A percentile compares a stretch with the other conserved stretches of the same genome.
phyloP scores from a whole-genome alignment of 2,113 vertebrate genomes.

The Cepphus grylle region DNA sequence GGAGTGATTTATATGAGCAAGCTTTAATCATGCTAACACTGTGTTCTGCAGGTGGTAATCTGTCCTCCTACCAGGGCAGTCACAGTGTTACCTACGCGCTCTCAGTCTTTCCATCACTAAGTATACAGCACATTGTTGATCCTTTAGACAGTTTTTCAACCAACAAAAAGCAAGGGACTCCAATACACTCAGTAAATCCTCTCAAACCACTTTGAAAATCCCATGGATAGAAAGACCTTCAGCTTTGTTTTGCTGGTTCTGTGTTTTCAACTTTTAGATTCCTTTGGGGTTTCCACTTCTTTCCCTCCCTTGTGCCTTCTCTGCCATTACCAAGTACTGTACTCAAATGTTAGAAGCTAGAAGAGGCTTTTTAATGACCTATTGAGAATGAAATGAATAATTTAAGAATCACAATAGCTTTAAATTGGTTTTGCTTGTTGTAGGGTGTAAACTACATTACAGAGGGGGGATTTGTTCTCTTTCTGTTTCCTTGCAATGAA shows the following conservation, averaged over 20 bases:
- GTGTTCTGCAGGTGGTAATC: not conserved
- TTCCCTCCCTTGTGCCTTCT: not conserved
- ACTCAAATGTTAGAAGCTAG: not conserved
- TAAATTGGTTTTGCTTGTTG: conserved; percentile 24
- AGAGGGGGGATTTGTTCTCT: conserved; percentile 5
- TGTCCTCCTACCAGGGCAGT: not conserved
- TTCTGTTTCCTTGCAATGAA: conserved; percentile 30
- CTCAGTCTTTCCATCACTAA: not conserved
- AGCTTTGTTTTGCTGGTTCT: not conserved
- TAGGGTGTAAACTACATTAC: not conserved
- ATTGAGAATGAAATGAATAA: conserved; percentile 45
- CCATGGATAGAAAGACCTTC: conserved; percentile 17
- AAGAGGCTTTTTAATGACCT: conserved; percentile 14
- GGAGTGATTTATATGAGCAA: not conserved
- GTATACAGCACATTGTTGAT: rapidly evolving
- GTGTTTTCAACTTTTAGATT: not conserved
- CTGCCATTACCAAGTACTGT: not conserved
- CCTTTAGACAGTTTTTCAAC: not conserved
- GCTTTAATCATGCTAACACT: not conserved
- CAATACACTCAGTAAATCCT: not conserved
- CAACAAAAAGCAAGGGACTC: not conserved
- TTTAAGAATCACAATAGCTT: conserved; percentile 49
- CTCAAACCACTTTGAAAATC: not conserved
- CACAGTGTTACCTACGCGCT: not conserved
- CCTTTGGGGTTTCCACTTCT: not conserved